Evolutionary conservation across 2,797 vertebrate species (phyloP), one percentile per base, ranked within the genome.

Genomic region (Gorsachius magnificus): DNA sequence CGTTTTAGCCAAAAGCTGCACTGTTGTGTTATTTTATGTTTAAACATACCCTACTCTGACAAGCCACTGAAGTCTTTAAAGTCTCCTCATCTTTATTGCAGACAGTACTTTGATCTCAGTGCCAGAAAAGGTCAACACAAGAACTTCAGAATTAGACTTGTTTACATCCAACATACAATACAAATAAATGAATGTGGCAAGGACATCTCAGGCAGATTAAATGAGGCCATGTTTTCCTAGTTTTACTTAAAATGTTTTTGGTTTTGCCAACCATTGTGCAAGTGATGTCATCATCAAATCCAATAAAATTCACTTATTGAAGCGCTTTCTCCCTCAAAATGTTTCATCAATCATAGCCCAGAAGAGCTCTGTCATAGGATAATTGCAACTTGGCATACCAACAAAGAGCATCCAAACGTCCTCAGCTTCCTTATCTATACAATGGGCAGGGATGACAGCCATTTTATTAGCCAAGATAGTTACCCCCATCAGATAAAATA

Each of bases 381-480:
- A 97, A 97, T 96, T 97, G 94, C 88, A 87, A 96, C 91, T 90
- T 98, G 97, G 94, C 83, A 0, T 90, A 82, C 84, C 87, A 92
- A 96, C 95, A 96, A 96, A 96, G 95, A 89, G 78, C 89, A 96
- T 90, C 93, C 90, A 31, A 93, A 69, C 4, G 13, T 95, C 56
- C 80, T 91, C 83, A 71, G 90, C 63, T 90, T 83, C 71, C 94
- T 97, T 97, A 96, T 97, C 97, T 96, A 83, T 85, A 94, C 79
- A 92, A 81, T 36, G 80, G 93, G 79, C 81, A 97, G 74, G 65
- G 53, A 93, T 94, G 95, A 96, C 95, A 98, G 94, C 79, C 92
- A 94, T 97, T 97, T 97, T 97, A 97, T 98, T 97, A 98, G 84
- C 88, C 93, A 92, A 95, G 90, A 95, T 96, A 96, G 95, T 97